Evolutionary conservation across 2,888 invertebrate species (phyloP).

Genomic region (Zygaena filipendulae): DNA sequence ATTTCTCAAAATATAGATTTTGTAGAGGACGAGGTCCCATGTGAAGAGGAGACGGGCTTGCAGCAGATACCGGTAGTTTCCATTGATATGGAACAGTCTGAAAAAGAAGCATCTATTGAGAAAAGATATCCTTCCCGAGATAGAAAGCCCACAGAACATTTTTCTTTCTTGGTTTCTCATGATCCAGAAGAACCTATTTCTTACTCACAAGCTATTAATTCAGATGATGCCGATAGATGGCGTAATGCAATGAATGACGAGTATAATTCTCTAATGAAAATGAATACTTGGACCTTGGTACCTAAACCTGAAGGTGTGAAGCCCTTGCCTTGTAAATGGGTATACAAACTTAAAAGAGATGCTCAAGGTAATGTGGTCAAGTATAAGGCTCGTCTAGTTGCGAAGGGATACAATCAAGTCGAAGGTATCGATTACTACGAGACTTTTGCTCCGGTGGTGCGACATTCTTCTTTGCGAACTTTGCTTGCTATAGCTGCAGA

Average conservation of each 20-base stretch:
- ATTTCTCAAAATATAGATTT: no score
- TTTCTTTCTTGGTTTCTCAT: no score
- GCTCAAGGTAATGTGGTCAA: constrained; percentile 10
- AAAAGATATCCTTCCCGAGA: no score
- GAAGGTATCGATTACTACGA: constrained; percentile 13
- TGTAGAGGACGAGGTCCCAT: no score
- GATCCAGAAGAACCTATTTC: constrained; percentile 1
- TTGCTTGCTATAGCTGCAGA: constrained; percentile 1
- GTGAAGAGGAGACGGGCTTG: no score
- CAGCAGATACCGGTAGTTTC: no score
- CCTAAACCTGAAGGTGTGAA: background rate
- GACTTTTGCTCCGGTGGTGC: constrained; percentile 16
- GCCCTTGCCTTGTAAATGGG: constrained; percentile 10
- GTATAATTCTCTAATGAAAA: background rate
- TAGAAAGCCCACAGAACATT: no score
- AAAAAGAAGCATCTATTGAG: no score
- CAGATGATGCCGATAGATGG: constrained; percentile 1
- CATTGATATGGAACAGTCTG: no score
- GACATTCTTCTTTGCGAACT: constrained; percentile 6
- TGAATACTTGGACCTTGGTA: background rate
- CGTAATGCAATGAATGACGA: background rate
- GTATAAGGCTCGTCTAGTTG: constrained; percentile 16
- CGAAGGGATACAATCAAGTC: constrained; percentile 13
- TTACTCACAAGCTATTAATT: background rate
- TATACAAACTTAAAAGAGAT: constrained; percentile 14